Evolutionary conservation across 2,113 vertebrate species (phyloP).

Genomic region (Promerops cafer): DNA sequence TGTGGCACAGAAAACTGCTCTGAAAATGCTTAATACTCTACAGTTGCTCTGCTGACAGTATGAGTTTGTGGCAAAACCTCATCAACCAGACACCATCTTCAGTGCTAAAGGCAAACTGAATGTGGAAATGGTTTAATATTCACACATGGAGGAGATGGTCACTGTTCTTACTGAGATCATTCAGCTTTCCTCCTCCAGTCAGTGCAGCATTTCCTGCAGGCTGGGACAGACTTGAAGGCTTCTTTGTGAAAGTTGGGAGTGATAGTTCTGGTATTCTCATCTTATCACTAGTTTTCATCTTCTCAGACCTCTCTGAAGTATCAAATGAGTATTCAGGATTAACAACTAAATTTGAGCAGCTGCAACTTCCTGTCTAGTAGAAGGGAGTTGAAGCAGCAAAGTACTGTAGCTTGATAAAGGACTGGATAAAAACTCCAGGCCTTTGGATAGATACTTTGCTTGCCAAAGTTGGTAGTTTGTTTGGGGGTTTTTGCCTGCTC

Average conservation of each 20-base stretch:
- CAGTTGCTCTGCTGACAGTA: neutral
- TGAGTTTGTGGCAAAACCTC: neutral
- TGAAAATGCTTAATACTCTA: accelerated
- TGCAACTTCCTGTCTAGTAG: neutral
- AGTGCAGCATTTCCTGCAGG: neutral
- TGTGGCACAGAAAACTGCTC: neutral
- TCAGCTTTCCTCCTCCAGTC: neutral
- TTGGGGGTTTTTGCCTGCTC: neutral
- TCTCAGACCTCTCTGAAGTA: neutral
- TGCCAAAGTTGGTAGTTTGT: neutral
- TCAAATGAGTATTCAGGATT: neutral
- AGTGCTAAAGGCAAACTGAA: neutral
- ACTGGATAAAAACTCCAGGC: neutral
- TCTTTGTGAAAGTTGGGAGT: neutral
- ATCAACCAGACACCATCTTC: neutral
- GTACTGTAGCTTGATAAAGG: neutral
- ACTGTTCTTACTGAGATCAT: neutral
- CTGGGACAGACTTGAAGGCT: neutral
- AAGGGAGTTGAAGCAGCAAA: neutral
- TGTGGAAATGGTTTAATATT: neutral
- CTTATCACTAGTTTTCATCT: neutral
- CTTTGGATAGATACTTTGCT: neutral
- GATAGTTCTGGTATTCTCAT: neutral
- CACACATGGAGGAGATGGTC: neutral
- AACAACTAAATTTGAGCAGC: neutral